These are phyloP conservation scores for Pituophis catenifer DNA, from an alignment of 2,113 vertebrate species.

Conservation along the genomic window DNA sequence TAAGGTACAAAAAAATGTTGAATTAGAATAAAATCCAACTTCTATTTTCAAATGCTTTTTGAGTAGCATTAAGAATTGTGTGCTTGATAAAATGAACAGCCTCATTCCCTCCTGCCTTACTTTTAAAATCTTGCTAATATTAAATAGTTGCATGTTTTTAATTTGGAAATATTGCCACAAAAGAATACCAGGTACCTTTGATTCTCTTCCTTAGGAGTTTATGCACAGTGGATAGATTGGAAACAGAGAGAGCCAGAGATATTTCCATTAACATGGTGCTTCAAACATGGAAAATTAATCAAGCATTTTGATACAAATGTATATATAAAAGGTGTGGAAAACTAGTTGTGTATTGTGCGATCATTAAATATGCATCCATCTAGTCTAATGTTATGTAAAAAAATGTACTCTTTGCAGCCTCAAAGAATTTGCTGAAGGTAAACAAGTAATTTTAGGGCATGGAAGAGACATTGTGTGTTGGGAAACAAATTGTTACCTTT, in stretches of 20 bases:
- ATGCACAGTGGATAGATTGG: neutral
- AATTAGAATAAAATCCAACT: neutral
- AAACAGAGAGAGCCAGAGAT: neutral
- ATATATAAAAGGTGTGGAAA: neutral
- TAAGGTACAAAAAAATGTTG: neutral
- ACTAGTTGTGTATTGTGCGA: neutral
- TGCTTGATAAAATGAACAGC: neutral
- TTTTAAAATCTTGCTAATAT: neutral
- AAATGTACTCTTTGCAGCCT: neutral
- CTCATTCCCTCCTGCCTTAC: neutral
- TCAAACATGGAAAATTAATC: neutral
- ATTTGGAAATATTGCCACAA: neutral
- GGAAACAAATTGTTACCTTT: neutral
- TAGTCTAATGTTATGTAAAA: neutral
- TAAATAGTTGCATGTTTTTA: neutral
- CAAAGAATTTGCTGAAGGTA: neutral
- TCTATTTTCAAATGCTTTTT: conserved; percentile 2
- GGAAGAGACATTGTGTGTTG: neutral
- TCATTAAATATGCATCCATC: conserved; percentile 8
- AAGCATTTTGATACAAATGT: neutral
- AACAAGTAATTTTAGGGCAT: neutral
- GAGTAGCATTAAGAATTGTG: neutral
- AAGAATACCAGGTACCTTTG: neutral
- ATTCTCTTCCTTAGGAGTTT: neutral
- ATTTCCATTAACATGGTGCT: neutral